These are phyloP conservation scores for Cheirogaleus medius DNA, from an alignment of 2,113 vertebrate species.

Conservation along the genomic window DNA sequence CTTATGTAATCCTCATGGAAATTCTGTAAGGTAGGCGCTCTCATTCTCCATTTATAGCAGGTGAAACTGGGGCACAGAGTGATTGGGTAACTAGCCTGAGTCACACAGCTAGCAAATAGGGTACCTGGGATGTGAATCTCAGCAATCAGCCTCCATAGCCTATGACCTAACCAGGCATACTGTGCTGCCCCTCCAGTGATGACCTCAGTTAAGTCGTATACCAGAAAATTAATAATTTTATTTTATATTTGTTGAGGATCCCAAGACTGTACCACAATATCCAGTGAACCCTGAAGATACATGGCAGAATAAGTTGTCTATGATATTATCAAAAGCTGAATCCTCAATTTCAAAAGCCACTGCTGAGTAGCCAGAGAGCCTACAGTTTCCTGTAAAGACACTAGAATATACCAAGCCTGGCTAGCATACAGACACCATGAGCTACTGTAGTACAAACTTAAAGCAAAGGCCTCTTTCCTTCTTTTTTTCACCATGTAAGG, in stretches of 20 bases:
- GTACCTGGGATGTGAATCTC: neutral
- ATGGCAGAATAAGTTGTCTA: conserved; percentile 73
- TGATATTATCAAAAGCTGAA: conserved; percentile 79
- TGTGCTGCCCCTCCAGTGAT: neutral
- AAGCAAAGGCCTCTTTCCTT: conserved; percentile 71
- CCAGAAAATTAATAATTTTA: neutral
- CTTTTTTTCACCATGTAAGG: conserved; percentile 69
- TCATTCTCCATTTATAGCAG: neutral
- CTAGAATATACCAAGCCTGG: conserved; percentile 61
- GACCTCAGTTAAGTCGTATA: neutral
- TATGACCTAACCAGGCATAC: neutral
- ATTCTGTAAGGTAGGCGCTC: neutral
- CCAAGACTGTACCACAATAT: neutral
- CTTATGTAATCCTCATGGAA: neutral
- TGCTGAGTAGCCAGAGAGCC: conserved; percentile 63
- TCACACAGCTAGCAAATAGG: neutral
- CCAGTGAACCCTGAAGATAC: conserved; percentile 73
- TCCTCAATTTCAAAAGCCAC: conserved; percentile 75
- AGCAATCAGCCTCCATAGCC: neutral
- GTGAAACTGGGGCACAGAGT: neutral
- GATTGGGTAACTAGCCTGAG: neutral
- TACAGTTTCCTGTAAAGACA: conserved; percentile 70
- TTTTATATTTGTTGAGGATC: neutral
- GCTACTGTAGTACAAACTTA: conserved; percentile 63
- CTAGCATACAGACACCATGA: conserved; percentile 65